A percentile compares a stretch with the other conserved stretches of the same genome.
Evolutionary conservation across 2,113 vertebrate species (phyloP).

Genomic region (Halcyon senegalensis): DNA sequence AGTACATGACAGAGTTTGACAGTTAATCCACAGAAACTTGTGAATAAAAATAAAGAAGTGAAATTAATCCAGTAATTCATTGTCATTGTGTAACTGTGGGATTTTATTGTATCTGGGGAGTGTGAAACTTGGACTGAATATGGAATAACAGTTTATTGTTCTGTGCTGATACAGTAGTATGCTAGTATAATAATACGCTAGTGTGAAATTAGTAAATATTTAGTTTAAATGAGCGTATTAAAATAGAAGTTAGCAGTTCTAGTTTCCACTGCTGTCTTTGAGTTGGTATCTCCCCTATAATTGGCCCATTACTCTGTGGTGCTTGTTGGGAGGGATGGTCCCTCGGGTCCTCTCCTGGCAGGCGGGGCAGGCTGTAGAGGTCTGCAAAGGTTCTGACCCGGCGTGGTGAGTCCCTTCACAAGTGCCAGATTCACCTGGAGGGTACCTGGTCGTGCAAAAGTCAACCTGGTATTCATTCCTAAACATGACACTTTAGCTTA

Average conservation of each 20-base stretch:
- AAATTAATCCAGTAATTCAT: background rate
- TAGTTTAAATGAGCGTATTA: background rate
- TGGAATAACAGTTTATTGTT: background rate
- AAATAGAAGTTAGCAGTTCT: background rate
- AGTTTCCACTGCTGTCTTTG: background rate
- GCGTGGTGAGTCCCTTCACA: background rate
- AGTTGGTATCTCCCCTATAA: fast-evolving
- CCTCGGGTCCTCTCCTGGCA: background rate
- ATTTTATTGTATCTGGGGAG: background rate
- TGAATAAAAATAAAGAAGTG: background rate
- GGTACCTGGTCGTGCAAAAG: background rate
- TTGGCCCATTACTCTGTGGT: fast-evolving
- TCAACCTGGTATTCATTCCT: background rate
- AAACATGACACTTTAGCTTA: fast-evolving
- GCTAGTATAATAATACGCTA: background rate
- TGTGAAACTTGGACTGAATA: background rate
- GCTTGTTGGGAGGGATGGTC: fast-evolving
- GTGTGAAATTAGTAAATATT: background rate
- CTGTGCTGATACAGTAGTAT: too few relatives aligned
- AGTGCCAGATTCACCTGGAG: background rate
- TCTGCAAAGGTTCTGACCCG: background rate
- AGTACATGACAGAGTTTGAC: background rate
- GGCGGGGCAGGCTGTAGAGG: fast-evolving
- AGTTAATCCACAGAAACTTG: background rate
- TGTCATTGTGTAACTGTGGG: background rate